These are phyloP conservation scores for Parnassius smintheus DNA, from an alignment of 2,888 invertebrate species.

Conservation along the genomic window DNA sequence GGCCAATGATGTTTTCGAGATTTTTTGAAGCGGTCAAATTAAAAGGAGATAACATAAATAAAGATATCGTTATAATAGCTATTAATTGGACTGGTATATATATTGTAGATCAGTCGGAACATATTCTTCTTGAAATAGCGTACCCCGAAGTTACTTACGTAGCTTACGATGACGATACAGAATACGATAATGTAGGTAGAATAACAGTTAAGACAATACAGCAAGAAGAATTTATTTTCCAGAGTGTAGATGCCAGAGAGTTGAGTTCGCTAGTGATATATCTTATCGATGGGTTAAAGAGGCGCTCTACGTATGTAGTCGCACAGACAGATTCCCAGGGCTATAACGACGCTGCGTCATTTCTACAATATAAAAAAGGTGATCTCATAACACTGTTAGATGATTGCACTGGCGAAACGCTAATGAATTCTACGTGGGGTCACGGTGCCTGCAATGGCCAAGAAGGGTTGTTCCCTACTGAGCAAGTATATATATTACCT, in stretches of 20 bases:
- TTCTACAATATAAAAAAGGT: constrained; percentile 84
- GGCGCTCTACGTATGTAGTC: constrained; percentile 91
- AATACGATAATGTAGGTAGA: constrained; percentile 79
- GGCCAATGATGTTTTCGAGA: constrained; percentile 96
- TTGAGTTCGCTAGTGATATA: constrained; percentile 90
- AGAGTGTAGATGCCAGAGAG: constrained; percentile 93
- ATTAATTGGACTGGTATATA: constrained; percentile 97
- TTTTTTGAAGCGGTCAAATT: constrained; percentile 95
- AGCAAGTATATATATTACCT: constrained; percentile 92
- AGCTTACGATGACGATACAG: constrained; percentile 77
- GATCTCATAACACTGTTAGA: constrained; percentile 91
- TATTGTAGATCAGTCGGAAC: constrained; percentile 95
- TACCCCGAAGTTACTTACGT: constrained; percentile 93
- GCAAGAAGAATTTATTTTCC: constrained; percentile 94
- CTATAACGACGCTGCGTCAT: constrained; percentile 78
- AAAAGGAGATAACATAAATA: constrained; percentile 84
- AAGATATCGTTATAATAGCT: constrained; percentile 92
- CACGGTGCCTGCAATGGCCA: constrained; percentile 86
- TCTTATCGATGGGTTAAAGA: constrained; percentile 92
- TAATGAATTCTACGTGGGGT: constrained; percentile 87
- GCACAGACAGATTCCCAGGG: constrained; percentile 84
- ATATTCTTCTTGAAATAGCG: constrained; percentile 91
- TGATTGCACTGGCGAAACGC: constrained; percentile 86
- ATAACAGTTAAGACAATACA: constrained; percentile 91
- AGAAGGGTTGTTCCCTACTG: constrained; percentile 92